These are phyloP conservation scores for Synergus laeviventris DNA, from an alignment of 2,888 invertebrate genomes.

Conservation along the genomic window DNA sequence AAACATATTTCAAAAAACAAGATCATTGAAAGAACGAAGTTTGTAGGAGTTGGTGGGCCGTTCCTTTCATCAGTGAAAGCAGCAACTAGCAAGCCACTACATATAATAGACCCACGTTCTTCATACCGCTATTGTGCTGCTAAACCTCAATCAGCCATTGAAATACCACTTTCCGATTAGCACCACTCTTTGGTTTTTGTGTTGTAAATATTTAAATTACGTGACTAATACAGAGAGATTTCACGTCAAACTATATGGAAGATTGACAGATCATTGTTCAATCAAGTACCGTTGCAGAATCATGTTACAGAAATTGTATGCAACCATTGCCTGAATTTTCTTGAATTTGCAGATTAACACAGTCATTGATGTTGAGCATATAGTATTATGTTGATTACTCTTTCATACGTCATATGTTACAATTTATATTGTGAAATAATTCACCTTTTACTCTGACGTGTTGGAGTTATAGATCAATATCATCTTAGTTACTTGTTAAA, in stretches of 20 bases:
- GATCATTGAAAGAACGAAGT: constrained; percentile 38
- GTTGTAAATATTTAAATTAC: constrained; percentile 51
- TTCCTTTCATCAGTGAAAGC: constrained; percentile 54
- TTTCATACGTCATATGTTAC: background rate
- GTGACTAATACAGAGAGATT: constrained; percentile 50
- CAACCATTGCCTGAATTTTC: background rate
- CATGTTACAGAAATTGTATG: background rate
- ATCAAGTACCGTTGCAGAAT: background rate
- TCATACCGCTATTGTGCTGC: constrained; percentile 47
- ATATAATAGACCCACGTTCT: constrained; percentile 54
- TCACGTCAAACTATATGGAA: constrained; percentile 42
- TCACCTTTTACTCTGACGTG: background rate
- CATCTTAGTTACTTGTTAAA: background rate
- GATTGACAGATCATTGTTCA: constrained; percentile 20
- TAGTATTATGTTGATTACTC: background rate
- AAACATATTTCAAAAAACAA: background rate
- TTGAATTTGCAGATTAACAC: background rate
- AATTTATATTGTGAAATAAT: background rate
- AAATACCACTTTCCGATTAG: constrained; percentile 55
- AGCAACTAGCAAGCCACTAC: constrained; percentile 35
- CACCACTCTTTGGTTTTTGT: constrained; percentile 50
- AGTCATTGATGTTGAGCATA: background rate
- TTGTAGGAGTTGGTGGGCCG: constrained; percentile 44
- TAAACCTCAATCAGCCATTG: constrained; percentile 54
- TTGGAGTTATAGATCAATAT: background rate